Evolutionary conservation across 2,113 vertebrate species (phyloP).

Genomic region (Gobio gobio): DNA sequence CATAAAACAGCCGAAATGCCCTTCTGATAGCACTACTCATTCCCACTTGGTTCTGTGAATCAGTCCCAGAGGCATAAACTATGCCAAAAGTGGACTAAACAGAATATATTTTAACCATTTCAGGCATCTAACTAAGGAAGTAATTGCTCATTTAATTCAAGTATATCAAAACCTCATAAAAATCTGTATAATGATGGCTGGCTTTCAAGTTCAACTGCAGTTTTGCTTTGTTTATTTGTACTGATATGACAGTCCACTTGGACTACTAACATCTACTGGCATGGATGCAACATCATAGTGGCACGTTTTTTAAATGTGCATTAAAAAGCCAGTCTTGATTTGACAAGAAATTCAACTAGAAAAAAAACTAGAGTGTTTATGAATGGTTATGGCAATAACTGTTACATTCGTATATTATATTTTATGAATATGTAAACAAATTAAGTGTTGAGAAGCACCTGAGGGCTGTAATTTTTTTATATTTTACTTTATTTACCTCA

Average conservation of each 20-base stretch:
- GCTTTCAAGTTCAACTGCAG: neutral
- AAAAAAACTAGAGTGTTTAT: no score
- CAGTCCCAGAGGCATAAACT: neutral
- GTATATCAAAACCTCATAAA: neutral
- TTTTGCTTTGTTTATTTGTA: neutral
- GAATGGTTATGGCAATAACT: no score
- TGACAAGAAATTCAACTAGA: no score
- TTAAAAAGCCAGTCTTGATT: no score
- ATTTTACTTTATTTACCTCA: no score
- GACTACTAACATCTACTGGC: neutral
- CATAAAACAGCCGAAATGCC: neutral
- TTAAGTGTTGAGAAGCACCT: no score
- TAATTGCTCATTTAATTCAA: neutral
- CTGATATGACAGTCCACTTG: neutral
- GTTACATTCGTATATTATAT: no score
- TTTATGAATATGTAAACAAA: no score
- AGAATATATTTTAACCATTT: neutral
- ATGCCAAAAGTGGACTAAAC: neutral
- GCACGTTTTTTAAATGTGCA: no score
- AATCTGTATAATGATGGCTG: no score
- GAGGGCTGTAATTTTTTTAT: no score
- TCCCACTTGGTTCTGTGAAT: neutral
- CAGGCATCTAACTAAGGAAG: neutral
- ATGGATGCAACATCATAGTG: neutral
- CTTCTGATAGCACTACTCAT: neutral